A percentile compares a stretch with the other conserved stretches of the same genome.
Conservation (phyloP, 1,140 invertebrate species). For the Orchesella cincta region DNA sequence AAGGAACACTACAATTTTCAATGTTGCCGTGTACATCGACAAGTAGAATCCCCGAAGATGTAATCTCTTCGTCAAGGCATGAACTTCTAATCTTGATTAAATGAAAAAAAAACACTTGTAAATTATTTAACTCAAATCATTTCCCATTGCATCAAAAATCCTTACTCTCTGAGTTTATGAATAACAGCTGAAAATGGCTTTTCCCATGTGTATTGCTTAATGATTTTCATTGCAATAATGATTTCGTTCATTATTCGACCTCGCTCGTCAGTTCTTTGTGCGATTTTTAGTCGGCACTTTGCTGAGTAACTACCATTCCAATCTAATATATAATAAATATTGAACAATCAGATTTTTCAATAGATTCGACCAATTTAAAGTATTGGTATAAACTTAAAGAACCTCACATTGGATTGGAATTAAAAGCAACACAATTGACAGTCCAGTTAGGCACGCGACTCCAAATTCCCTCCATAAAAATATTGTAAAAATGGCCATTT, state of each 20-base stretch:
- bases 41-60: conserved; percentile 62
- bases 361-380: no score
- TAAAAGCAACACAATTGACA: conserved; percentile 73
- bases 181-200: conserved; percentile 71
- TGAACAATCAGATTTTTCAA: background rate
- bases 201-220: conserved; percentile 90
- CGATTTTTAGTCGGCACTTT: conserved; percentile 67
- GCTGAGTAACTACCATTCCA: conserved; percentile 70
- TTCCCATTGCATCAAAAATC: background rate
- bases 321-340: background rate
- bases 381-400: background rate
- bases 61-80: conserved; percentile 67
- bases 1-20: conserved; percentile 60
- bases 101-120: no score
- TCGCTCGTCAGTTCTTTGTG: conserved; percentile 76
- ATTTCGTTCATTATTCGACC: conserved; percentile 87
- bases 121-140: no score
- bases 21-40: conserved; percentile 24
- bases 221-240: conserved; percentile 79
- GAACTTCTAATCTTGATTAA: conserved; percentile 64
- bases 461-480: conserved; percentile 76
- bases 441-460: conserved; percentile 72
- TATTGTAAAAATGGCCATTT: conserved; percentile 72
- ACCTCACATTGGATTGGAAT: conserved; percentile 77
- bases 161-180: conserved; percentile 62